Evolutionary conservation across 2,113 vertebrate species (phyloP).

Genomic region (Helogale parvula): DNA sequence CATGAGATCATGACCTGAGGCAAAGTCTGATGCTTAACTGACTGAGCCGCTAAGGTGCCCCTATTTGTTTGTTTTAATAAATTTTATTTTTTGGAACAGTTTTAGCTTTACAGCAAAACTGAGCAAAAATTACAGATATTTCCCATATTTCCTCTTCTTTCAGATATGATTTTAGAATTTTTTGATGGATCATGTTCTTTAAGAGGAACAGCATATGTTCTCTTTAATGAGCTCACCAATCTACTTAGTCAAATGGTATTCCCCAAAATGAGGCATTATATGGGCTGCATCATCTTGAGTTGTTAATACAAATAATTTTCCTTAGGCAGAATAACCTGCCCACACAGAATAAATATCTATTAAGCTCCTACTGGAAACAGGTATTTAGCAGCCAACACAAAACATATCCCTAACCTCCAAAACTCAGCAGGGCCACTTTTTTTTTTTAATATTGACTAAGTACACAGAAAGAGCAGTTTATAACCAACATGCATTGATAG

Average conservation of each 20-base stretch:
- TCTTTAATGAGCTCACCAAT: neutral
- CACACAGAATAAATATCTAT: neutral
- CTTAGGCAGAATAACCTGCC: neutral
- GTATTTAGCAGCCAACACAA: neutral
- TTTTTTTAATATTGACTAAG: neutral
- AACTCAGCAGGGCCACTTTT: neutral
- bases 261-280: neutral
- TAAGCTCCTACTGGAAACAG: neutral
- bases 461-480: neutral
- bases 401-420: neutral
- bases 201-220: neutral
- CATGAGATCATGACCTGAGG: no score
- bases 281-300: neutral
- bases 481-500: neutral
- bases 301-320: neutral
- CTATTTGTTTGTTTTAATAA: neutral
- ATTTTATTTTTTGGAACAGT: neutral
- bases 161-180: neutral
- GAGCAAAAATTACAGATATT: neutral
- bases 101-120: neutral
- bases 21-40: no score
- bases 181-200: rapidly evolving
- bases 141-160: neutral
- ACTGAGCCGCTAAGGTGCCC: no score
- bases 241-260: neutral